phyloP scores from a whole-genome alignment of 2,797 vertebrate species.

The Anisognathus igniventris region DNA sequence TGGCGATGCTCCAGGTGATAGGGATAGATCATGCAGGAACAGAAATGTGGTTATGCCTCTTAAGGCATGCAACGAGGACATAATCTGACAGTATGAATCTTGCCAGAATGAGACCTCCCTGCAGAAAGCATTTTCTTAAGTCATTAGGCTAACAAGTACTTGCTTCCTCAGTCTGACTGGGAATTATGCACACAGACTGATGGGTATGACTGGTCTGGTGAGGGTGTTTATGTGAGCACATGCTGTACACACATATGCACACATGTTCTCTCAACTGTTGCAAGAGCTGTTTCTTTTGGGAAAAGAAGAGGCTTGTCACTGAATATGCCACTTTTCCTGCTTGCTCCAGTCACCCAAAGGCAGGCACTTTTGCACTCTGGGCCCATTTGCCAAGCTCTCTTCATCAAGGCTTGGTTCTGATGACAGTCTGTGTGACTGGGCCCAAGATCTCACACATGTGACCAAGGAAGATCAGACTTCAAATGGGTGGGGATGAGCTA shows the following conservation, averaged over 20 bases:
- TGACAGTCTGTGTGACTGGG: neutral
- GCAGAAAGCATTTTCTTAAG: neutral
- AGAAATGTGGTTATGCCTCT: neutral
- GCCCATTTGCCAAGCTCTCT: neutral
- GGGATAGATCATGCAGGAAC: neutral
- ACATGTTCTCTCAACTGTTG: neutral
- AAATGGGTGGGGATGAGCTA: neutral
- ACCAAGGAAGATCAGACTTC: fast-evolving
- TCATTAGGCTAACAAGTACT: neutral
- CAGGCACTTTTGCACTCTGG: neutral
- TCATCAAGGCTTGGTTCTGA: neutral
- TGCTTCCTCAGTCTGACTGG: neutral
- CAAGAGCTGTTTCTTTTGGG: neutral
- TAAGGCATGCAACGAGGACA: neutral
- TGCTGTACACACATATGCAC: neutral
- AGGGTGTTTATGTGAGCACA: neutral
- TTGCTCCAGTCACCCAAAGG: neutral
- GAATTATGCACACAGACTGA: neutral
- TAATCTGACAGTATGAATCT: neutral
- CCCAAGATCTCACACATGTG: neutral
- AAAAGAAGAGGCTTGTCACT: neutral
- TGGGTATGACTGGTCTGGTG: neutral
- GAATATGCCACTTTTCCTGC: neutral
- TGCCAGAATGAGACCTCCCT: neutral
- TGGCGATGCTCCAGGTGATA: neutral